These are phyloP conservation scores for Plagodis dolabraria DNA, from an alignment of 2,888 invertebrate genomes.

Conservation along the genomic window DNA sequence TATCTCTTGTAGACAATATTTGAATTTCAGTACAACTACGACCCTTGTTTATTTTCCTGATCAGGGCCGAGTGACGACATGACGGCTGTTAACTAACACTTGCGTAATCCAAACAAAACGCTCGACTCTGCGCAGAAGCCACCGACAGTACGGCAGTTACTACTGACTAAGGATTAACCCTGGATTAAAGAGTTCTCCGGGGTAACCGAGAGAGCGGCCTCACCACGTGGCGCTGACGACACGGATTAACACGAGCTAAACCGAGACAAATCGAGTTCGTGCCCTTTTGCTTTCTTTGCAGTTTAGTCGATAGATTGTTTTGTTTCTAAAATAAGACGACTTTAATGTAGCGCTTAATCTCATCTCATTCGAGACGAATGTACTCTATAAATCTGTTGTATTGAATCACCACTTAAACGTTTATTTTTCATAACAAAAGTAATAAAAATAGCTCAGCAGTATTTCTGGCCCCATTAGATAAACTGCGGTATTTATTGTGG, in stretches of 20 bases:
- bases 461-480: slow-evolving; percentile 39
- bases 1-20: not conserved
- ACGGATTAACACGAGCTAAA: slow-evolving; percentile 33
- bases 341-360: not conserved
- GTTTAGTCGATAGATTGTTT: slow-evolving; percentile 14
- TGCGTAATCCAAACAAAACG: slow-evolving; percentile 16
- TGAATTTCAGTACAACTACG: not conserved
- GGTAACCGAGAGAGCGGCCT: slow-evolving; percentile 13
- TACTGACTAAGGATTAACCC: slow-evolving; percentile 22
- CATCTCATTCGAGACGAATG: not conserved
- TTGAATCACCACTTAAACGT: not conserved
- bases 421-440: not conserved
- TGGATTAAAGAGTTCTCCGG: slow-evolving; percentile 17
- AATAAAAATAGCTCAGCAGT: slow-evolving; percentile 24
- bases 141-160: slow-evolving; percentile 4
- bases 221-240: slow-evolving; percentile 7
- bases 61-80: slow-evolving; percentile 12
- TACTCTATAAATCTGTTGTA: slow-evolving; percentile 11
- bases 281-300: slow-evolving; percentile 26
- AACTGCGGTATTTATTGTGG: slow-evolving; percentile 36
- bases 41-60: slow-evolving; percentile 36
- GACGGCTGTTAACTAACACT: slow-evolving; percentile 13
- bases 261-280: slow-evolving; percentile 28
- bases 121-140: not conserved
- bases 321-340: slow-evolving; percentile 10